Conservation (phyloP, 2,888 invertebrate species). For the Lissonota sp. region DNA sequence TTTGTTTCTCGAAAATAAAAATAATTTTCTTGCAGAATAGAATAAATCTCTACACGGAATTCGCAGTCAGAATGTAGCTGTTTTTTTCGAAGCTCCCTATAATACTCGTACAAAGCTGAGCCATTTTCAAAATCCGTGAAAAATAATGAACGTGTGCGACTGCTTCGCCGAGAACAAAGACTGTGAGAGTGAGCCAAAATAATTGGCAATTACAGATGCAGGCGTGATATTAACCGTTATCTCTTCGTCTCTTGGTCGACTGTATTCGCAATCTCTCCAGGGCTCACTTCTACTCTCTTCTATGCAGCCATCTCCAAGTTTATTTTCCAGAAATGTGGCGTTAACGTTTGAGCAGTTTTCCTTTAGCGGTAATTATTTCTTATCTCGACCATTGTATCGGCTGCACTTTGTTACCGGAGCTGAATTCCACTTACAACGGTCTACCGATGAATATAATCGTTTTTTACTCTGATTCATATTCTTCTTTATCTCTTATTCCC, state of each 20-base stretch:
- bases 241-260: constrained; percentile 63
- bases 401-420: constrained; percentile 38
- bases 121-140: neutral
- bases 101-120: no score
- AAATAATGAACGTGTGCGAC: constrained; percentile 43
- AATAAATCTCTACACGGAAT: no score
- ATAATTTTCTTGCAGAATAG: no score
- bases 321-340: constrained; percentile 50
- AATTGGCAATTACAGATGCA: constrained; percentile 79
- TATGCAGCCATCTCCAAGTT: neutral
- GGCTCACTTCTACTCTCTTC: constrained; percentile 42
- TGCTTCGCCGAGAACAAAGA: constrained; percentile 73
- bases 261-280: constrained; percentile 54
- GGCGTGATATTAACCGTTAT: constrained; percentile 78
- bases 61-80: no score
- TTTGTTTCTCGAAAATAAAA: no score
- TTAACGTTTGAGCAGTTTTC: constrained; percentile 56
- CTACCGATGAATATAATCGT: constrained; percentile 2
- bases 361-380: constrained; percentile 59
- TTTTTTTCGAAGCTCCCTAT: no score
- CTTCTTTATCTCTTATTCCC: constrained; percentile 27
- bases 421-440: constrained; percentile 14
- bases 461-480: constrained; percentile 24
- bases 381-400: constrained; percentile 55
- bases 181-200: constrained; percentile 74